Conservation (phyloP, 2,888 invertebrate species). For the Syrista parreyssii region DNA sequence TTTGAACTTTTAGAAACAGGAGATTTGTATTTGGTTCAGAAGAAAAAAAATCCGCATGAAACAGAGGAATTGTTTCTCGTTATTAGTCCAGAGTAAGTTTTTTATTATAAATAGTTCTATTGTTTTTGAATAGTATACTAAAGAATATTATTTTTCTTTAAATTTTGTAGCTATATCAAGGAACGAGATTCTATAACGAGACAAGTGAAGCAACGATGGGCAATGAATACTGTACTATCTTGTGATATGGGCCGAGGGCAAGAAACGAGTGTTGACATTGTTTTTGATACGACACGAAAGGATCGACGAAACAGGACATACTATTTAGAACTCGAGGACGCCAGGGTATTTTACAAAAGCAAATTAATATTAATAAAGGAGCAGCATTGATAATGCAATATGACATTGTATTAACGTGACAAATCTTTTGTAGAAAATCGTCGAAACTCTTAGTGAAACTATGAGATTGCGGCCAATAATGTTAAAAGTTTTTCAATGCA, state of each 20-base stretch:
- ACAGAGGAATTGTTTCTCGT: conserved; percentile 67
- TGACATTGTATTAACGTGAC: not conserved
- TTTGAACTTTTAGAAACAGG: conserved; percentile 47
- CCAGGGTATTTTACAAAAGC: conserved; percentile 63
- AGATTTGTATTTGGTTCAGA: conserved; percentile 62
- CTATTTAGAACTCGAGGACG: conserved; percentile 69
- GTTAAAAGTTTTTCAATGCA: conserved; percentile 67
- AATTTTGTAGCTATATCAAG: conserved; percentile 65
- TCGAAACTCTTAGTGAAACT: conserved; percentile 65
- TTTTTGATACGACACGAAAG: conserved; percentile 73
- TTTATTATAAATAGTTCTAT: not conserved
- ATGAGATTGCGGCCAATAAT: conserved; percentile 67
- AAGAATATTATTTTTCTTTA: conserved; percentile 2
- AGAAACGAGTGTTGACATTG: conserved; percentile 69
- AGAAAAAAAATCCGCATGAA: conserved; percentile 55
- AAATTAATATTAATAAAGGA: not conserved
- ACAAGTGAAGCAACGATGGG: conserved; percentile 61
- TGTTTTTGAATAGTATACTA: conserved; percentile 1
- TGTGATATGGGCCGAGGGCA: conserved; percentile 60
- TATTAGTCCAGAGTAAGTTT: conserved; percentile 62
- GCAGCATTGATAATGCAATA: not conserved
- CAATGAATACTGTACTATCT: conserved; percentile 55
- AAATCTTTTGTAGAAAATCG: conserved; percentile 63
- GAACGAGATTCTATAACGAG: conserved; percentile 68
- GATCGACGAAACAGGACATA: conserved; percentile 72